Evolutionary conservation across 2,113 vertebrate species (phyloP), one percentile per base, ranked within the genome.

Genomic region (Nerophis ophidion): DNA sequence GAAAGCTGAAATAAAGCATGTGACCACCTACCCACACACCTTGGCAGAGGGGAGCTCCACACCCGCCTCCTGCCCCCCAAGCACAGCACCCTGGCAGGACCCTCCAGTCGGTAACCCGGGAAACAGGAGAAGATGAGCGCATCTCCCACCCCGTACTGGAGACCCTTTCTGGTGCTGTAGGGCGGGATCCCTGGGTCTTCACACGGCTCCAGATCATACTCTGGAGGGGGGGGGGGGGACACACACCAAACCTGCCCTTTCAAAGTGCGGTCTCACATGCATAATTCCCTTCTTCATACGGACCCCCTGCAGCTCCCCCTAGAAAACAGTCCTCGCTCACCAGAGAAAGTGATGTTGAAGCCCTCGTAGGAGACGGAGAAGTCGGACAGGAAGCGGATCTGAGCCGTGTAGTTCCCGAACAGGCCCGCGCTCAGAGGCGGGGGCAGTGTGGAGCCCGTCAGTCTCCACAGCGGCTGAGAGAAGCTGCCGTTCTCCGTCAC

Each of bases 11-110:
- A 95, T 89, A 92, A 96, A 97, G 90, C 91, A 93, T 91, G 72
- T 93, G 95, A 97, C 93, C 93, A 99, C 96, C 95, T 99, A 99
- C 97, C 97, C 93, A 99, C 97, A 98, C 97, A 99, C 95, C 96
- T 97, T 96, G 97, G 97, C 93, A 98, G 96, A 93, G 95, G 94
- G 90, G 95, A 95, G 86, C 97, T 98, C 97, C 97, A 99, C 81
- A 98, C 93, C 63, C 94, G 92, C 91, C 97, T 92, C 85, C 95
- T 91, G 87, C 97, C 96, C 75, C 97, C 97, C 82, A 99, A 93
- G 89, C 96, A 99, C 80, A 94, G 93, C 91, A 98, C 93, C 57
- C 90, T 91, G 15, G 91, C 77, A 0, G 93, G 92, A 8, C 96
- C 97, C 86, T 98, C 95, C 69, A 99, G 91, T n/a, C 97, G 91